These are phyloP conservation scores for Spinus olivaceus DNA, from an alignment of 2,797 vertebrate genomes.

Conservation along the genomic window DNA sequence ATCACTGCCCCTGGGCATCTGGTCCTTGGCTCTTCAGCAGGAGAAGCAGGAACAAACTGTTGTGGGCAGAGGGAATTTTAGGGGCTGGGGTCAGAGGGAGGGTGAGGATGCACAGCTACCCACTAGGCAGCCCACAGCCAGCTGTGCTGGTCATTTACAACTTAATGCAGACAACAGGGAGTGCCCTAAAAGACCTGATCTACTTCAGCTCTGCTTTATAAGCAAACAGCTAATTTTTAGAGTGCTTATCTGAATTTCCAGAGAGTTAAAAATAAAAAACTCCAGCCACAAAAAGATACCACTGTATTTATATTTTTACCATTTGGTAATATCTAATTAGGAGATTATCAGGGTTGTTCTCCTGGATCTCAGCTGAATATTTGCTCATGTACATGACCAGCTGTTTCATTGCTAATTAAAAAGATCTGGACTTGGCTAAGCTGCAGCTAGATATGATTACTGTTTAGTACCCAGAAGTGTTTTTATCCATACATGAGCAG, in stretches of 20 bases:
- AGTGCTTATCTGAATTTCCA: background rate
- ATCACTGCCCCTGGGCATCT: accelerated
- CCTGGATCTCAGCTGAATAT: background rate
- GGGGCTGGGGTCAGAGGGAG: background rate
- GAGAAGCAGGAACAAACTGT: background rate
- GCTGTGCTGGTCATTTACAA: background rate
- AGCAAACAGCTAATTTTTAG: background rate
- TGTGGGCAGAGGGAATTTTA: background rate
- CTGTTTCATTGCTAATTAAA: slow-evolving; percentile 36
- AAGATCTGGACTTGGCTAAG: background rate
- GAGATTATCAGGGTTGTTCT: background rate
- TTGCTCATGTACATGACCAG: slow-evolving; percentile 6
- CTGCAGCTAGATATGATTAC: slow-evolving; percentile 1
- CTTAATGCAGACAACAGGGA: background rate
- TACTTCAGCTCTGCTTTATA: background rate
- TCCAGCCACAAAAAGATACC: background rate
- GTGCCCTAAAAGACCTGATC: background rate
- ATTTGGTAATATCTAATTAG: background rate
- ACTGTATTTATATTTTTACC: background rate
- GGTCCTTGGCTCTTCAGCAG: background rate
- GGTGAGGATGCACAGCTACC: background rate
- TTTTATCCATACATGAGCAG: slow-evolving; percentile 19
- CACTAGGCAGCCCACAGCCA: background rate
- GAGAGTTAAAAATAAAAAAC: background rate
- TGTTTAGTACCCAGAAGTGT: slow-evolving; percentile 5